These are phyloP conservation scores for Phalanger gymnotis DNA, from an alignment of 2,797 vertebrate genomes.

Conservation along the genomic window DNA sequence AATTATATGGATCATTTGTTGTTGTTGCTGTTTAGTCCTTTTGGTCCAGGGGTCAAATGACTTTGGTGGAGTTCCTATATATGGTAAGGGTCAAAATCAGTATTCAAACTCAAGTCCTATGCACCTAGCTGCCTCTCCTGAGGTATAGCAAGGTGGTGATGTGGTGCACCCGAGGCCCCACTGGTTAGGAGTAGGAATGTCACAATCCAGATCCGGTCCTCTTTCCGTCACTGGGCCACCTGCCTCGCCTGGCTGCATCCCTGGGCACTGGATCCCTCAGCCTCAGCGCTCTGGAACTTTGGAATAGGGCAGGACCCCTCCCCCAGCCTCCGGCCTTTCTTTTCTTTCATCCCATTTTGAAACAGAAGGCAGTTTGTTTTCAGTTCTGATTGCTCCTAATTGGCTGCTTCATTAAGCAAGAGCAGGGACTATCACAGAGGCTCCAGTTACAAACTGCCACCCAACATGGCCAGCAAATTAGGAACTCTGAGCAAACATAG, in stretches of 20 bases:
- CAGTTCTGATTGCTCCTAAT: constrained; percentile 81
- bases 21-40: too few species aligned
- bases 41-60: not conserved
- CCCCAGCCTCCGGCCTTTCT: constrained; percentile 37
- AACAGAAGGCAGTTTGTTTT: constrained; percentile 80
- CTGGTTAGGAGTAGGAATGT: not conserved
- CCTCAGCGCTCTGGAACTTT: not conserved
- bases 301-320: constrained; percentile 21
- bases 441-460: constrained; percentile 83
- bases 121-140: not conserved
- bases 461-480: constrained; percentile 78
- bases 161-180: not conserved
- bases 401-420: constrained; percentile 81
- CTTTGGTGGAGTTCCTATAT: not conserved
- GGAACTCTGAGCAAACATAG: constrained; percentile 73
- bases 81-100: not conserved
- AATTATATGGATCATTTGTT: not conserved
- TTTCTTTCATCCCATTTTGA: constrained; percentile 72
- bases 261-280: too few species aligned
- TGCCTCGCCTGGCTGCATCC: not conserved
- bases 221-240: not conserved
- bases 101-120: not conserved
- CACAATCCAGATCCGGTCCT: not conserved
- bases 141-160: not conserved
- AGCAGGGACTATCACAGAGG: constrained; percentile 78